Base-by-base conservation (phyloP, 2,888 invertebrate species). In the Cenopis cana region DNA sequence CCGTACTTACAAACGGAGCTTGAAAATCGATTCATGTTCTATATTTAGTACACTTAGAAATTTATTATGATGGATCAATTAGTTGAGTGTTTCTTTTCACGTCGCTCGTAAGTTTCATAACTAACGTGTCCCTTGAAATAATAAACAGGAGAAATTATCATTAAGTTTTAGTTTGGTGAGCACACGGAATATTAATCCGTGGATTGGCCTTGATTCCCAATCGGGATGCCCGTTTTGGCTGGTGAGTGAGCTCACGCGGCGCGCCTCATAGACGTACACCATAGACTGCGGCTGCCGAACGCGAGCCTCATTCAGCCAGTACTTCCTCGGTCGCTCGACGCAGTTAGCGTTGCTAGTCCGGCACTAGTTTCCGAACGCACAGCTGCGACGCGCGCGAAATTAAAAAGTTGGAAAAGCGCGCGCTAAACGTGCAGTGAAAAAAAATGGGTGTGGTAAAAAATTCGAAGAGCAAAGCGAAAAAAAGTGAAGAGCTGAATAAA, bases 371-470 rank as follows among this genome's bases (percentile, higher is more conserved):
- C 81, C 84, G 90, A 92, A 91, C 93, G 91, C 87, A 82, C 89
- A 89, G 82, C 89, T 88, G 90, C 82, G 71, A 79, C 85, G 87
- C 85, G 85, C 81, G 79, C 76, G 77, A 79, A 75, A 75, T 74
- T 76, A 77, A 79, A 74, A 69, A 71, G 60, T 60, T 62, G 71
- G 74, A 73, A 77, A 81, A 79, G 74, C 81, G 78, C 81, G 82
- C 82, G 82, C 76, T 79, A 20, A 56, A 18, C 55, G 82, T 77
- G 75, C 66, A 74, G 75, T 80, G 81, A 80, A 81, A 79, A 75
- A 86, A 88, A 87, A 93, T 93, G 92, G 92, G 92, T 89, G 93
- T 91, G 68, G 88, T 92, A 77, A 92, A 92, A 86, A 85, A 85
- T 76, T 81, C 85, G 76, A 91, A 88, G 76, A 89, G 79, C 76